Evolutionary conservation across 2,113 vertebrate species (phyloP), one percentile per base, ranked within the genome.

Genomic region (Amphilophus citrinellus): DNA sequence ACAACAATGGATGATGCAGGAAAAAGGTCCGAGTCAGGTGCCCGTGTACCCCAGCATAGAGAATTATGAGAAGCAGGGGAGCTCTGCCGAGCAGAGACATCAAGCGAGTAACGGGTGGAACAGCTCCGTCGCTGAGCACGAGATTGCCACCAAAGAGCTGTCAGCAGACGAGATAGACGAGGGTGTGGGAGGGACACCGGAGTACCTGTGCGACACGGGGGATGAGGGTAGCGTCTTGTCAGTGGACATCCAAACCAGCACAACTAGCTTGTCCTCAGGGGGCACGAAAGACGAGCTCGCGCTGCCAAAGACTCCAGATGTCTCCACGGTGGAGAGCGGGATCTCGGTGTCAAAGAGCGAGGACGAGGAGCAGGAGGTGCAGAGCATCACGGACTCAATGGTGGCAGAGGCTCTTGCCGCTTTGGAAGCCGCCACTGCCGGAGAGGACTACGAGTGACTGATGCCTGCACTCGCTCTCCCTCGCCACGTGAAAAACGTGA

Each of bases 381-480:
- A 59, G 7, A 96, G 97, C 4, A 50, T 96, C 56, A 97, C 97
- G 6, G 98, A 99, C 3, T 96, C 94, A 0, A 98, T 97, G 73
- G 96, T 99, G 79, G 98, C 97, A 0, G 98, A 97, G 91, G 98
- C 98, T 18, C 96, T 99, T 0, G 98, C 98, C 0, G 98, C 97
- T 1, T 68, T 99, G 60, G 98, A 98, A 88, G 98, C 97, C 14
- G 98, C 98, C 44, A 99, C 98, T 0, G 98, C 97, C 0, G 98
- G 97, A 18, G 98, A 99, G 93, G 97, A 97, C 0, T 91, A 88
- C 0, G 95, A 96, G 0, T 96, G 96, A 93, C 27, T 3, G 59
- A 61, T 15, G 2, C 1, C 11, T 32, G 68, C 27, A 17, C 14
- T 44, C 10, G 5, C 15, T 22, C 61, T 61, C 58, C 2, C 42